Evolutionary conservation across 2,888 invertebrate species (phyloP).

Genomic region (Meta bourneti): DNA sequence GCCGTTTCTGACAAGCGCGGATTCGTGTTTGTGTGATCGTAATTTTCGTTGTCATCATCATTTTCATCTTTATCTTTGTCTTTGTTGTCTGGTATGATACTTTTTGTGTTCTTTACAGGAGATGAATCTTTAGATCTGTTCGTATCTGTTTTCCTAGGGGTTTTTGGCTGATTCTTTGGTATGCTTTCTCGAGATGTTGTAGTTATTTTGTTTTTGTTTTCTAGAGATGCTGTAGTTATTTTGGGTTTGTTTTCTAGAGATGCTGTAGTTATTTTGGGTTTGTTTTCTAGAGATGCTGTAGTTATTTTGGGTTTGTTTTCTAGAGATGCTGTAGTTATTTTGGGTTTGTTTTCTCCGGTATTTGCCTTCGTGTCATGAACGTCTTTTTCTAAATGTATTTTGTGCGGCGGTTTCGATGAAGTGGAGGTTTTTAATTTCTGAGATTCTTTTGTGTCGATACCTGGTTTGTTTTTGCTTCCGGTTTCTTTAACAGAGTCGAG

Average conservation of each 20-base stretch:
- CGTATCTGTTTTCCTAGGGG: neutral
- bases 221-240: too few species aligned
- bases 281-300: neutral
- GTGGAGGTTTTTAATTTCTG: neutral
- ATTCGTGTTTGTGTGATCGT: neutral
- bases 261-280: neutral
- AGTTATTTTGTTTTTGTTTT: too few species aligned
- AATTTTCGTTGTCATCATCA: neutral
- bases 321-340: neutral
- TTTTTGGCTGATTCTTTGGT: neutral
- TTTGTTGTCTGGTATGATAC: neutral
- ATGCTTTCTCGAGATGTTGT: too few species aligned
- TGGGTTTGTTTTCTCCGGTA: neutral
- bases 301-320: neutral
- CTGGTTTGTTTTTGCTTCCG: neutral
- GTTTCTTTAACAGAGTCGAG: neutral
- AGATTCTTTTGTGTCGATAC: neutral
- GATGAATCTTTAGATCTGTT: neutral
- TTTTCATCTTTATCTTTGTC: neutral
- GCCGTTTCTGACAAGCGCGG: conserved; percentile 51
- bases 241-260: neutral
- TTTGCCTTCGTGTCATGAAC: too few species aligned
- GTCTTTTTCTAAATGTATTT: neutral
- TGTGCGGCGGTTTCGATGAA: neutral
- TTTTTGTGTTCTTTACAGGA: neutral